Evolutionary conservation across 2,888 invertebrate genomes (phyloP).

Genomic region (Heliconius ismenius): DNA sequence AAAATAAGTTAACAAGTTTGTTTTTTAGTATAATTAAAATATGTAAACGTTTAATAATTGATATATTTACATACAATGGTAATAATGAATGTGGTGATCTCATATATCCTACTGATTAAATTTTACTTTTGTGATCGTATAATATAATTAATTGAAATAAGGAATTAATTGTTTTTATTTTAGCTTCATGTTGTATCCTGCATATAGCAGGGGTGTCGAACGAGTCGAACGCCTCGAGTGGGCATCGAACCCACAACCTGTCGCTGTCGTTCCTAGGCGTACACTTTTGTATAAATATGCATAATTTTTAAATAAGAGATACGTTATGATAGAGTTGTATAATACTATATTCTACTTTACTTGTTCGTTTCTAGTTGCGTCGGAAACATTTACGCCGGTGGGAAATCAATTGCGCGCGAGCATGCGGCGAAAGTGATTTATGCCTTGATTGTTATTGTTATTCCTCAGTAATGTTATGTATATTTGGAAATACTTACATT

Average conservation of each 20-base stretch:
- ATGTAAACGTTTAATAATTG: not conserved
- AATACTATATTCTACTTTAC: not conserved
- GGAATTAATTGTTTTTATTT: not conserved
- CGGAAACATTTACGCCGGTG: conserved; percentile 44
- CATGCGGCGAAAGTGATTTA: conserved; percentile 50
- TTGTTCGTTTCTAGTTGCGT: conserved; percentile 33
- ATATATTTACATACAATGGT: conserved; percentile 12
- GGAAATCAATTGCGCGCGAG: conserved; percentile 52
- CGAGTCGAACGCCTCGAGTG: too few relatives aligned
- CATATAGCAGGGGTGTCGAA: too few relatives aligned
- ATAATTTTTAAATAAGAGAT: not conserved
- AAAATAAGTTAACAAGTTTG: not conserved
- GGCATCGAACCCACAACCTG: too few relatives aligned
- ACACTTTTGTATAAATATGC: too few relatives aligned
- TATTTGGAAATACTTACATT: not conserved
- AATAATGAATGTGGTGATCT: not conserved
- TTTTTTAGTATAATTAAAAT: not conserved
- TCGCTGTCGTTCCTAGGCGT: too few relatives aligned
- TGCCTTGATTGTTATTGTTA: conserved; percentile 35
- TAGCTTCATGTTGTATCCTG: too few relatives aligned
- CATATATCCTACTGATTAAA: not conserved
- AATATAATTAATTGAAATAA: not conserved
- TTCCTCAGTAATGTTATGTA: not conserved
- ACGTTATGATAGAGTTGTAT: conserved; percentile 3
- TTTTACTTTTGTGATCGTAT: not conserved